Percentiles rank a stretch among this genome's conserved stretches.
These are phyloP conservation scores for Sebastes ruberrimus DNA, from an alignment of 2,797 vertebrate genomes.

Conservation along the genomic window DNA sequence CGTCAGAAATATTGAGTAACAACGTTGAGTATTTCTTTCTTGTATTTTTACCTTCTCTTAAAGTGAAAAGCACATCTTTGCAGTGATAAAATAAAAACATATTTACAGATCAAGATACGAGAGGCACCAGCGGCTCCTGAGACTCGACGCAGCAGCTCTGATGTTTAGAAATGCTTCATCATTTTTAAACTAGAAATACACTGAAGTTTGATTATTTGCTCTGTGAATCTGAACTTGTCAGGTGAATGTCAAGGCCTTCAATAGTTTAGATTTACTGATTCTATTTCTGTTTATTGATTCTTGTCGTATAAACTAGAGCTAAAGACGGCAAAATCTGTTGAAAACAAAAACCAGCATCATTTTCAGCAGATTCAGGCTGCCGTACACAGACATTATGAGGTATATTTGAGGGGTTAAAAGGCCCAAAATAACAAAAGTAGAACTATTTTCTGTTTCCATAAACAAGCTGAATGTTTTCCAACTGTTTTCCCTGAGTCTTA, in stretches of 20 bases:
- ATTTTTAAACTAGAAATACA: not conserved
- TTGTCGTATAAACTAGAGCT: not conserved
- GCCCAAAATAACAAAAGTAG: not conserved
- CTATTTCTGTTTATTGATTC: not conserved
- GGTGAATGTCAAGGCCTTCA: not conserved
- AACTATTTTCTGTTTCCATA: not conserved
- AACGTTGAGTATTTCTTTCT: not conserved
- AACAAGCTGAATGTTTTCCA: not conserved
- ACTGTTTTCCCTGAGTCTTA: not conserved
- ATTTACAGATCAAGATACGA: not conserved
- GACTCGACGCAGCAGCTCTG: not conserved
- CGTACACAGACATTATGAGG: not conserved
- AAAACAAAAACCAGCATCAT: conserved; percentile 37
- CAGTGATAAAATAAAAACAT: conserved; percentile 1
- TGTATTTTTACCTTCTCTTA: not conserved
- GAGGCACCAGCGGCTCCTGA: conserved; percentile 27
- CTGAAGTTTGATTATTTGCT: not conserved
- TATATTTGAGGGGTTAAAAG: not conserved
- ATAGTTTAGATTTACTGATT: not conserved
- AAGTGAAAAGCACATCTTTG: not conserved
- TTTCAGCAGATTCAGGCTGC: not conserved
- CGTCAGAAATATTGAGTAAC: not conserved
- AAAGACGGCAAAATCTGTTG: not conserved
- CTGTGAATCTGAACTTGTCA: not conserved
- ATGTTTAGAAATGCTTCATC: not conserved